A percentile compares a stretch with the other conserved stretches of the same genome.
Evolutionary conservation across 2,888 invertebrate species (phyloP).

Genomic region (Acanthosepion pharaonis): DNA sequence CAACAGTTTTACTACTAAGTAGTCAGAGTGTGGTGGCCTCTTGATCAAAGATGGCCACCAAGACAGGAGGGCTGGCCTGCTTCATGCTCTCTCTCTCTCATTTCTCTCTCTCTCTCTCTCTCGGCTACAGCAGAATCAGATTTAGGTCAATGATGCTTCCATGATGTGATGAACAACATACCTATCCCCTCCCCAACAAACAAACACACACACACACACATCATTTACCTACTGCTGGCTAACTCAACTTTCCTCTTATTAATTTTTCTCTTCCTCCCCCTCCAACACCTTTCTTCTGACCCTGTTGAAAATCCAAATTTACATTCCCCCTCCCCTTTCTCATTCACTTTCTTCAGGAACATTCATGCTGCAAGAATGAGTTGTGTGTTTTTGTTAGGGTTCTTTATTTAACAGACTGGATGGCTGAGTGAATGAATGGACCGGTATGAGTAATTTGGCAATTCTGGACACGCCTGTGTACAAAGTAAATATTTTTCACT

Average conservation of each 20-base stretch:
- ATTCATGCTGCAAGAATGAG: constrained; percentile 9
- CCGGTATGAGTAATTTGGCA: neutral
- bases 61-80: neutral
- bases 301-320: neutral
- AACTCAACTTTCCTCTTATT: neutral
- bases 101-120: neutral
- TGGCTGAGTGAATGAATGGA: neutral
- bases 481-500: constrained; percentile 38
- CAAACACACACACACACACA: no score
- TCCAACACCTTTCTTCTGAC: neutral
- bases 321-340: neutral
- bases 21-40: neutral
- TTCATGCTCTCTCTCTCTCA: neutral
- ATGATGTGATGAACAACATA: neutral
- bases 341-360: neutral
- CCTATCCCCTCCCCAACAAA: no score
- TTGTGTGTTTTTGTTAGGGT: neutral
- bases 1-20: neutral
- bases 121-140: neutral
- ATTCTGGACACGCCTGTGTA: constrained; percentile 40
- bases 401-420: neutral
- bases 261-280: neutral
- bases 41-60: neutral
- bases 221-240: neutral
- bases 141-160: neutral